Base-by-base conservation (phyloP, 2,888 invertebrate species). In the Pherbina coryleti region DNA sequence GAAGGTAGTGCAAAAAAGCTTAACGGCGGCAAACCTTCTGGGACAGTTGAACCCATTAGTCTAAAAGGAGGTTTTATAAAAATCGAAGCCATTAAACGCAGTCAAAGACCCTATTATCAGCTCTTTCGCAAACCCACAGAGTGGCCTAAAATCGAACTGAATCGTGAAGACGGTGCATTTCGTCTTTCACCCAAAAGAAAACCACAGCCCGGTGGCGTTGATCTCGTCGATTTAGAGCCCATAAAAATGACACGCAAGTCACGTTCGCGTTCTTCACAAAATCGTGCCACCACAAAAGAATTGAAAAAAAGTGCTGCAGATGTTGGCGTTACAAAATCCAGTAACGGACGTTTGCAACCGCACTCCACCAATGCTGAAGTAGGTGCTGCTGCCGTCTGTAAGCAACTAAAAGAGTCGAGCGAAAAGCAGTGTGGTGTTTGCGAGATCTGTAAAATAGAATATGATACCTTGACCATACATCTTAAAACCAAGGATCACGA, bases 381-480 rank as follows among this genome's bases (percentile, higher is more conserved):
- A 5, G 75, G 72, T 34, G 73, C 14, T n/a, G 49, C 25, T 19
- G 60, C 70, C 62, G 76, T 71, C 22, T 84, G 82, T 72, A 78
- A 82, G 51, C 83, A 86, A 25, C 74, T 78, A 3, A 86, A 87
- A 75, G 87, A 88, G 53, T 84, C 89, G 0, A 88, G 85, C 44
- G 89, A 90, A 3, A 89, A 89, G 66, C 89, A 91, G 81, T 92
- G 92, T 62, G 95, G 95, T 22, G 95, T 94, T 86, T 95, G 95
- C 90, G 95, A 95, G 90, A 94, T 96, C 88, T 96, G 96, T 89
- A 94, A 94, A 86, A 90, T 92, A 70, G 94, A 94, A 84, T 96
- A 95, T 88, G 92, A 91, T 78, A 93, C 93, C 85, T 91, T 94
- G 17, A 92, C 92, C 19, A 91, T 93, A 80, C 96, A 96, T 86